Base-by-base conservation (phyloP, 2,888 invertebrate species). In the Chydorus sphaericus region DNA sequence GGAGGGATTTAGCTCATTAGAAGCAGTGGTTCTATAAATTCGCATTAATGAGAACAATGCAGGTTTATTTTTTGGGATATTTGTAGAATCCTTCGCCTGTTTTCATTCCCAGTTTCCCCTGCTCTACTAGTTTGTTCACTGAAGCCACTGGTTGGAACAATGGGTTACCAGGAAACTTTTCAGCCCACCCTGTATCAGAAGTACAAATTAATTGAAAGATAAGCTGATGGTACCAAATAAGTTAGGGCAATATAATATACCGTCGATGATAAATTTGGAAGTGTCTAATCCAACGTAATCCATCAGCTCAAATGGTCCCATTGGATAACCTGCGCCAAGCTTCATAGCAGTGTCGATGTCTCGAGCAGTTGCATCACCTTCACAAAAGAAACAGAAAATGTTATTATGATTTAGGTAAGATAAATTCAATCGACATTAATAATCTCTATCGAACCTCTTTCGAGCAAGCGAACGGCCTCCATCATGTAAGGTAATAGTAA, bases 401-500 rank as follows among this genome's bases (percentile, higher is more conserved):
- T 38, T 30, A 14, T 56, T 48, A 16, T 14, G 20, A 49, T 50
- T 38, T 48, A 57, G 26, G 20, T 38, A 38, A n/a, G 20, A 14
- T 10, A 16, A 23, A 20, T 10, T 29, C 11, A 14, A 33, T 6
- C 20, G 26, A 44, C 14, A 33, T 10, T 14, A 33, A 8, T 33
- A 8, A 8, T 10, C 14, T 33, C 39, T 51, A 23, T 62, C 57
- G 65, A 61, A 81, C 85, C 88, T 77, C 88, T 76, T 68, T 89
- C 90, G 59, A 79, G 71, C 76, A 91, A 76, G 58, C 85, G 72
- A 4, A 89, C 71, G 36, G 91, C 86, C 69, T 92, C 91, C 62
- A 80, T 77, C 64, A 85, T 73, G 66, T 87, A 87, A 0, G 92
- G 92, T 6, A 89, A 83, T 54, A 92, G 73, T 44, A 92, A 74